phyloP scores from a whole-genome alignment of 2,113 vertebrate genomes.

The Aspiorhynchus laticeps region DNA sequence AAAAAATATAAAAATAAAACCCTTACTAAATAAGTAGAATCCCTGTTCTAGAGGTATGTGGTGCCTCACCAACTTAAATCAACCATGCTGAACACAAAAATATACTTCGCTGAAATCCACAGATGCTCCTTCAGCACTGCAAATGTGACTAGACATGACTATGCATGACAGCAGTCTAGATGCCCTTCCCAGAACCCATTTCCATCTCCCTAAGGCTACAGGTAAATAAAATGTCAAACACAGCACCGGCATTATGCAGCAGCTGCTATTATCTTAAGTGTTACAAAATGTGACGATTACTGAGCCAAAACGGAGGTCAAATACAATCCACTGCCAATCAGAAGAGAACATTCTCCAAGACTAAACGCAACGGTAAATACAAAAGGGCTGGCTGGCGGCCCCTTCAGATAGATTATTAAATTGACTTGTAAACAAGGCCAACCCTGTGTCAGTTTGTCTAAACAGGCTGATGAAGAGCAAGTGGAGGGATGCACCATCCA shows the following conservation, averaged over 20 bases:
- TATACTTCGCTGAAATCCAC: not conserved
- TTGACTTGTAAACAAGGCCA: slow-evolving; percentile 2
- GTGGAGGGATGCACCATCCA: slow-evolving; percentile 16
- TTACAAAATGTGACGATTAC: not conserved
- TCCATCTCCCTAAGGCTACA: slow-evolving; percentile 25
- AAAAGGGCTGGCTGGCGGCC: not conserved
- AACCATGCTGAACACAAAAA: not conserved
- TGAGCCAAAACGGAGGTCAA: slow-evolving; percentile 10
- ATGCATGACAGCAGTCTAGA: not conserved
- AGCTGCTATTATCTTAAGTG: not conserved
- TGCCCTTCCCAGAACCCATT: slow-evolving; percentile 7
- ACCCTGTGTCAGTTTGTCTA: slow-evolving; percentile 22
- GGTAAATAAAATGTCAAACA: slow-evolving; percentile 32
- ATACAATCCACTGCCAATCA: not conserved
- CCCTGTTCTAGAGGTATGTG: not conserved
- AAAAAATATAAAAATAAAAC: not conserved
- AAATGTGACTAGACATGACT: not conserved
- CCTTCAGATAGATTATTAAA: not conserved
- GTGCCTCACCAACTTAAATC: not conserved
- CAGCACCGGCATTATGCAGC: not conserved
- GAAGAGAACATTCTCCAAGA: not conserved
- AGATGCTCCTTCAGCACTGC: not conserved
- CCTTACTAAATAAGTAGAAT: not conserved
- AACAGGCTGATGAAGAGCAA: slow-evolving; percentile 25
- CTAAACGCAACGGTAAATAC: not conserved